Base-by-base conservation (phyloP, 1,140 invertebrate species). In the Mactra quadrangularis region DNA sequence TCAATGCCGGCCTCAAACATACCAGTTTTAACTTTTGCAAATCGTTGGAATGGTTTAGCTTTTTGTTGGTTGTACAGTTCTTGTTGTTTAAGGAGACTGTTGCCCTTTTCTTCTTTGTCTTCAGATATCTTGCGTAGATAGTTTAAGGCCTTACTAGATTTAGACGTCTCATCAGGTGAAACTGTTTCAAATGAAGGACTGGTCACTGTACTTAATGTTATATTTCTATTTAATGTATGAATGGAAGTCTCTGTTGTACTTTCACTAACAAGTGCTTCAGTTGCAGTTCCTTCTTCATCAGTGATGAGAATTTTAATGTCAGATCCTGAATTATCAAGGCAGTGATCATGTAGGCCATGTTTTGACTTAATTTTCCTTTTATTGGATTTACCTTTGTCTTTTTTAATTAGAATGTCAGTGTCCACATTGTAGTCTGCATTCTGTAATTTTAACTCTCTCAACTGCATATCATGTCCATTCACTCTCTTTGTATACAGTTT, bases 21-120 rank as follows among this genome's bases (percentile, higher is more conserved):
- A 1, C 62, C 77, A 45, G 3, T 17, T 60, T 81, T 81, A 3
- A 60, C 13, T 31, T 60, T 81, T 55, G 60, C 1, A 25, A 81
- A 38, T 27, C 71, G 33, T 31, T 71, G 27, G 45, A 81, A 81
- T 41, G 77, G 77, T 71, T 81, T 81, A 29, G 77, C 77, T 50
- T 81, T 81, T 35, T 68, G 45, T 33, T 59, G 45, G 17, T 71
- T 68, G 64, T 81, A 81, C 19, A 81, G 17, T 19, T 71, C 77
- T 31, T 25, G 9, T 53, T 71, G 62, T 17, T 35, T 29, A 3
- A 71, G 31, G 7, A 81, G 55, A 38, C 35, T 41, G 66, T 53
- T 66, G 1, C 38, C 35, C 33, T 70, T 81, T 33, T 50, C 52
- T 31, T 66, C 76, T 15, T 70, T 47, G 4, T 81, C 77, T 27